phyloP scores from a whole-genome alignment of 2,797 vertebrate genomes.

The Halcyon badia region DNA sequence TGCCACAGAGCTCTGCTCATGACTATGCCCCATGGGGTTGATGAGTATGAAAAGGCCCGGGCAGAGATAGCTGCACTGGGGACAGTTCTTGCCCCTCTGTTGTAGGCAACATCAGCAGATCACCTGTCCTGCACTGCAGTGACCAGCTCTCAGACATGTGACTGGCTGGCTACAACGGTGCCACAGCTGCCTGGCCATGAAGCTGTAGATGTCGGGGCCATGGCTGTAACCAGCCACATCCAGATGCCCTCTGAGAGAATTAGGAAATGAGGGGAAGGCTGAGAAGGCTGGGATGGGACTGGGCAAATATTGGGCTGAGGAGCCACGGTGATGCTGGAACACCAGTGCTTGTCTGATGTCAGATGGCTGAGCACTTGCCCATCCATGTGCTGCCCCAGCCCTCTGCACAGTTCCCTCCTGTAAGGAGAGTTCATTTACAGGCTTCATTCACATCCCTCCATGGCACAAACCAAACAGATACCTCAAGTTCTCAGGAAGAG shows the following conservation, averaged over 20 bases:
- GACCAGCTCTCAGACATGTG: neutral
- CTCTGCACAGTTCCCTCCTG: neutral
- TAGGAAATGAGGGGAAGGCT: neutral
- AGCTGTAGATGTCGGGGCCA: fast-evolving
- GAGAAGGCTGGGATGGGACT: too few relatives aligned
- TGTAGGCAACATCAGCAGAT: neutral
- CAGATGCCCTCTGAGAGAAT: neutral
- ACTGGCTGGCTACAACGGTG: neutral
- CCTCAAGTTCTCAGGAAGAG: neutral
- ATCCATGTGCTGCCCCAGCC: neutral
- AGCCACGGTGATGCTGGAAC: neutral
- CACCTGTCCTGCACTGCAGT: fast-evolving
- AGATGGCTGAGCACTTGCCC: neutral
- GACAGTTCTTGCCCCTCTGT: neutral
- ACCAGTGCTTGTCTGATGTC: neutral
- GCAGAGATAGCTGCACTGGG: neutral
- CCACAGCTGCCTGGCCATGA: neutral
- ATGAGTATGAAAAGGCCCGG: fast-evolving
- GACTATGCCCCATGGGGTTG: fast-evolving
- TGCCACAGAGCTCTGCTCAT: neutral
- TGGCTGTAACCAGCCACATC: neutral
- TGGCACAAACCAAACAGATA: neutral
- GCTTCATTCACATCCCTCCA: neutral
- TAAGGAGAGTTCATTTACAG: neutral
- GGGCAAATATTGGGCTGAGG: neutral